phyloP scores from a whole-genome alignment of 2,888 invertebrate species.

The Eulithis testata region DNA sequence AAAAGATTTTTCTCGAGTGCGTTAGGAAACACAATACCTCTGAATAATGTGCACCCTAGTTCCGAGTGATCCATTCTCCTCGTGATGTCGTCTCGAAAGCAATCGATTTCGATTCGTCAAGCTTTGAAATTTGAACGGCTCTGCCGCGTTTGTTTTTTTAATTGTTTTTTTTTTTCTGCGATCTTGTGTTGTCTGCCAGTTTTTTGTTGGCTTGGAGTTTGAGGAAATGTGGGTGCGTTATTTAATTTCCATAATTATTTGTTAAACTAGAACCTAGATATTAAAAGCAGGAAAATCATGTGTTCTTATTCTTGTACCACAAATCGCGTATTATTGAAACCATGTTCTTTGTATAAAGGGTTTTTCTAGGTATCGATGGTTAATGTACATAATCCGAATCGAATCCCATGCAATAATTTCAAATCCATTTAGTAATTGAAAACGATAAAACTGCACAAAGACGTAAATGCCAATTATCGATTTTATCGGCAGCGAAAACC shows the following conservation, averaged over 20 bases:
- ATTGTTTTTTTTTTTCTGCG: conserved; percentile 32
- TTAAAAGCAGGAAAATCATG: too few relatives aligned
- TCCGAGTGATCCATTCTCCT: conserved; percentile 37
- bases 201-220: conserved; percentile 27
- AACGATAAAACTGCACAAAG: conserved; percentile 43
- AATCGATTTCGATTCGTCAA: conserved; percentile 66
- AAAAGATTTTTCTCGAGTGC: conserved; percentile 49
- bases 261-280: too few relatives aligned
- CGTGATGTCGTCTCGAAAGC: conserved; percentile 56
- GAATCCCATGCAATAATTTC: conserved; percentile 49
- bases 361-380: background rate
- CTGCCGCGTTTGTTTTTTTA: conserved; percentile 51
- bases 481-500: conserved; percentile 52
- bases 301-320: too few relatives aligned
- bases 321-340: conserved; percentile 10
- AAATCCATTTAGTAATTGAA: conserved; percentile 47
- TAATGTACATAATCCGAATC: conserved; percentile 25
- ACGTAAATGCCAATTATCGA: conserved; percentile 55
- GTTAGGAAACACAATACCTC: conserved; percentile 49
- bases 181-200: conserved; percentile 38
- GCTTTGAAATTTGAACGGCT: conserved; percentile 65
- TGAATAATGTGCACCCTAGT: conserved; percentile 55
- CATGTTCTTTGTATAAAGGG: background rate
- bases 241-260: background rate
- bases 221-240: conserved; percentile 7